Evolutionary conservation across 2,888 invertebrate genomes (phyloP).

Genomic region (Neocrepidodera transversa): DNA sequence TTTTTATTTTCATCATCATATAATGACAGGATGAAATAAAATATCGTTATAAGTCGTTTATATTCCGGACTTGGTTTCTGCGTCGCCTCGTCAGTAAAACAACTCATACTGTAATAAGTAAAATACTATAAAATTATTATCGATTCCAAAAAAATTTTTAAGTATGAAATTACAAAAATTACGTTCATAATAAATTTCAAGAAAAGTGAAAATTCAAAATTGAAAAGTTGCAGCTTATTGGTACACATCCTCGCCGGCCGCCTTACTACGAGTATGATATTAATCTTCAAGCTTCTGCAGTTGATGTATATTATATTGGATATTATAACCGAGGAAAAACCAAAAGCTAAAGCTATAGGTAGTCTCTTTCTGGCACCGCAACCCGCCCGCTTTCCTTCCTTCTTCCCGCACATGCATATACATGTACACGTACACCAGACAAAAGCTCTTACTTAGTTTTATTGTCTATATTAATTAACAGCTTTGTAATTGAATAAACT

Average conservation of each 20-base stretch:
- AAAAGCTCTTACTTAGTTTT: constrained; percentile 49
- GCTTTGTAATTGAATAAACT: constrained; percentile 45
- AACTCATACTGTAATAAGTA: too few species aligned
- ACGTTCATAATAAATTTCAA: too few species aligned
- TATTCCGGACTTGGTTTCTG: too few species aligned
- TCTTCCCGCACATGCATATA: constrained; percentile 16
- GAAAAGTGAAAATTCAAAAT: too few species aligned
- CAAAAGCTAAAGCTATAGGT: constrained; percentile 39
- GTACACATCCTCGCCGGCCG: constrained; percentile 49
- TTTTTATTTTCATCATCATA: too few species aligned
- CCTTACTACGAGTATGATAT: constrained; percentile 57
- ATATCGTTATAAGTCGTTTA: too few species aligned
- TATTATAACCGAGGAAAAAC: constrained; percentile 57
- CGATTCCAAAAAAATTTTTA: too few species aligned
- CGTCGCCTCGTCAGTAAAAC: too few species aligned
- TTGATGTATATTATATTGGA: constrained; percentile 62
- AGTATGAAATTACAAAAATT: too few species aligned
- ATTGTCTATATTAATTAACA: constrained; percentile 54
- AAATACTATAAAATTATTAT: too few species aligned
- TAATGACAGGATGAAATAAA: too few species aligned
- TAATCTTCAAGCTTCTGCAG: constrained; percentile 60
- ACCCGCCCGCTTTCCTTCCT: constrained; percentile 16
- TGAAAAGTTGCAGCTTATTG: constrained; percentile 39
- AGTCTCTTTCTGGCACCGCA: constrained; percentile 27
- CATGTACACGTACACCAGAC: constrained; percentile 25